phyloP scores from a whole-genome alignment of 2,113 vertebrate genomes.

The Laticauda laticaudata region DNA sequence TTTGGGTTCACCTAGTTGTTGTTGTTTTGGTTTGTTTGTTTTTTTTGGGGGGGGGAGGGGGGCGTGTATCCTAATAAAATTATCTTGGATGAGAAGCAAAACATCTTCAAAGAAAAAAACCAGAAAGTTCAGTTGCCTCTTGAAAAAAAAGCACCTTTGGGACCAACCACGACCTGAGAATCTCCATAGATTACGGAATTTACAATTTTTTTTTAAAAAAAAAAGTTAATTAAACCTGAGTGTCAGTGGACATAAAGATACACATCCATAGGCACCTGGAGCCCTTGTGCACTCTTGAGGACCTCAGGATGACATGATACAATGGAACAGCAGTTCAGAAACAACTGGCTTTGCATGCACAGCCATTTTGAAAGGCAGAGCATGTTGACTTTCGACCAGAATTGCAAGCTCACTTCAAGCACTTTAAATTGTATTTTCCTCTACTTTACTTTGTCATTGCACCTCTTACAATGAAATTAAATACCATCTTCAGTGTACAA shows the following conservation, averaged over 20 bases:
- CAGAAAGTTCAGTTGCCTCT: too few species aligned
- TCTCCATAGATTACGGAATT: not conserved
- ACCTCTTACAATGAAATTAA: too few species aligned
- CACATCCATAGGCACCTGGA: not conserved
- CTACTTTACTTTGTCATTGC: too few species aligned
- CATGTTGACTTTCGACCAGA: not conserved
- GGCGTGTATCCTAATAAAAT: too few species aligned
- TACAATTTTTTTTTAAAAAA: not conserved
- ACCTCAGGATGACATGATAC: not conserved
- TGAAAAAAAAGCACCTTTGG: too few species aligned
- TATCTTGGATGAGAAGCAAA: too few species aligned
- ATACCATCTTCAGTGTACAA: too few species aligned
- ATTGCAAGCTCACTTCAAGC: not conserved
- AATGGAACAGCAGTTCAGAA: not conserved
- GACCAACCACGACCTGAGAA: too few species aligned
- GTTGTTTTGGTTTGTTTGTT: too few species aligned
- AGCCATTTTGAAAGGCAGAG: not conserved
- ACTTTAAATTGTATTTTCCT: not conserved
- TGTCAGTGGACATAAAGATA: not conserved
- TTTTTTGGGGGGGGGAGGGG: too few species aligned
- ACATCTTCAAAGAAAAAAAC: too few species aligned
- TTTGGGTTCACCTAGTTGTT: too few species aligned
- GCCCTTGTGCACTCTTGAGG: not conserved
- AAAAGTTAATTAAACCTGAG: not conserved
- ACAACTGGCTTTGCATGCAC: not conserved